Conservation (phyloP, 2,113 vertebrate genomes). For the Rattus rattus region DNA sequence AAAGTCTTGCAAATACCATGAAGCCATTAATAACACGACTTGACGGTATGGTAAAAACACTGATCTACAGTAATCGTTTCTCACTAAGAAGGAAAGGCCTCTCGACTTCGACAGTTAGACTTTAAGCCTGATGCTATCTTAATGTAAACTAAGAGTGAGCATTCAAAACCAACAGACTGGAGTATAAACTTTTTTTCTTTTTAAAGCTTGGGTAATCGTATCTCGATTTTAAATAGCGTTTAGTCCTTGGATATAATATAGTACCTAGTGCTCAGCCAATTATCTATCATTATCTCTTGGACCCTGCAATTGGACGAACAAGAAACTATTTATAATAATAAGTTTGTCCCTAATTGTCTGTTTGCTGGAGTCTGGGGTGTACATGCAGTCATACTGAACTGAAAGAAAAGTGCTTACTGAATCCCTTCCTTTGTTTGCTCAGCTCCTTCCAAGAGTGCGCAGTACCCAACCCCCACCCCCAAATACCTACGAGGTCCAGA, state of each 20-base stretch:
- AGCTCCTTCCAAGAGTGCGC: background rate
- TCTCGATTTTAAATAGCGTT: constrained; percentile 70
- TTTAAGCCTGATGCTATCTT: constrained; percentile 50
- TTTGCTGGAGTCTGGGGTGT: constrained; percentile 59
- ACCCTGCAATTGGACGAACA: constrained; percentile 77
- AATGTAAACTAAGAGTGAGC: constrained; percentile 64
- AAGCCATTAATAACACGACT: constrained; percentile 46
- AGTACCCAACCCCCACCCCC: background rate
- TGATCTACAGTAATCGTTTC: constrained; percentile 36
- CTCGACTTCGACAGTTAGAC: constrained; percentile 39
- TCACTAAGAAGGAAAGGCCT: constrained; percentile 28
- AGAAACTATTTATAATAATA: constrained; percentile 77
- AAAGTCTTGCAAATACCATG: constrained; percentile 35
- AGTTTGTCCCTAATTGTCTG: constrained; percentile 69
- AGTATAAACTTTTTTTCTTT: constrained; percentile 13
- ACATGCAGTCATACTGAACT: background rate
- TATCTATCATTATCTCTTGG: constrained; percentile 77
- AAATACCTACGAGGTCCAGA: background rate
- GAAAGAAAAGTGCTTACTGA: constrained; percentile 35
- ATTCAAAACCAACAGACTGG: constrained; percentile 57
- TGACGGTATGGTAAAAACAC: background rate
- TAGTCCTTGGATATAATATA: constrained; percentile 63
- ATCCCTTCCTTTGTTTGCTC: background rate
- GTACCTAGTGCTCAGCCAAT: constrained; percentile 54
- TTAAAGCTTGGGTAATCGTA: constrained; percentile 54